Evolutionary conservation across 2,888 invertebrate genomes (phyloP), one percentile per base, ranked within the genome.

Genomic region (Dolomedes plantarius): DNA sequence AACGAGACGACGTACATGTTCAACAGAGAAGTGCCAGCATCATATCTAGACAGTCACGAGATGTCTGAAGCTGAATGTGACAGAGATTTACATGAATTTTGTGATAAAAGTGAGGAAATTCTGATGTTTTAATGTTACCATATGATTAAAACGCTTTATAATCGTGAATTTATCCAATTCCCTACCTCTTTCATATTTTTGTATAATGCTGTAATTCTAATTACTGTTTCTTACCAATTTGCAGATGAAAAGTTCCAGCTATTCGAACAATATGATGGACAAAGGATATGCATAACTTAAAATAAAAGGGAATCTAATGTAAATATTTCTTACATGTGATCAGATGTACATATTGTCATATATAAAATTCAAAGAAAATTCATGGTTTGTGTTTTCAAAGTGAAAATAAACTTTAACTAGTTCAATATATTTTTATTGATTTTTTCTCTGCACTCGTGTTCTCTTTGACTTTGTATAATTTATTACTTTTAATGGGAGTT

Each of bases 51-150:
- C 36, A 74, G 76, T n/a, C 88, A 86, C 19, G 88, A 88, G 36
- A 85, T 88, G 79, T 88, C 88, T 7, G 88, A 88, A 71, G 86
- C 88, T 9, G 88, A 88, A 29, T 88, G 88, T 27, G 88, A 86
- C 75, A 79, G 88, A 36, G 88, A 88, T 39, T 69, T 85, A 29
- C 85, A 78, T 32, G 88, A 88, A 7, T 80, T 81, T 36, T 81
- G 81, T 41, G 88, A 81, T 50, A 88, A 88, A 80, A 75, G 88
- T 88, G 74, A 72, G 80, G 2, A 5, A 46, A 46, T n/a, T n/a
- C n/a, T n/a, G n/a, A n/a, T n/a, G n/a, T n/a, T n/a, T n/a, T n/a
- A n/a, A n/a, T n/a, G n/a, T n/a, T n/a, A n/a, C n/a, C n/a, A n/a
- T n/a, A n/a, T n/a, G n/a, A n/a, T n/a, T n/a, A n/a, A n/a, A n/a